Evolutionary conservation across 2,113 vertebrate genomes (phyloP).

Genomic region (Cynocephalus volans): DNA sequence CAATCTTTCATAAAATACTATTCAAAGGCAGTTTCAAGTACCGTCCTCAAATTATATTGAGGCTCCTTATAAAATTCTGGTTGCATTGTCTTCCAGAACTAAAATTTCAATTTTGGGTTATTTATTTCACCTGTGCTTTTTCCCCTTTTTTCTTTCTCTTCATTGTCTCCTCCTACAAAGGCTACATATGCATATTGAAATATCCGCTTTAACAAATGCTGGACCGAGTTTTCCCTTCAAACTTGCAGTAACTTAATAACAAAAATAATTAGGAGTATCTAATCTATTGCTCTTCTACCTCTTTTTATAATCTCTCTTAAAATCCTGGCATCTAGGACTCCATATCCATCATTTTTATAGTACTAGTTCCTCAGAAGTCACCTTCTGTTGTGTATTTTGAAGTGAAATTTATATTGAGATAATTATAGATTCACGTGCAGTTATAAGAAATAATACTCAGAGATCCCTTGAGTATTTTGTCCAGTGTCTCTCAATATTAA

Average conservation of each 20-base stretch:
- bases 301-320: not conserved
- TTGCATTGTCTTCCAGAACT: not conserved
- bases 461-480: not conserved
- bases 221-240: not conserved
- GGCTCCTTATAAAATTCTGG: not conserved
- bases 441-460: not conserved
- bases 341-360: not conserved
- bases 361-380: not conserved
- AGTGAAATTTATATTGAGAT: not conserved
- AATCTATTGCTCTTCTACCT: not conserved
- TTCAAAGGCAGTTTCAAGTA: not conserved
- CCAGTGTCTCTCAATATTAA: not conserved
- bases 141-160: not conserved
- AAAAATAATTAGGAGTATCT: not conserved
- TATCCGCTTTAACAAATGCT: not conserved
- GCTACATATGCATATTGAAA: not conserved
- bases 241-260: not conserved
- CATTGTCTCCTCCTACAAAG: not conserved
- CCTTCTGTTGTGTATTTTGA: not conserved
- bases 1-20: not conserved
- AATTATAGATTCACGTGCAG: not conserved
- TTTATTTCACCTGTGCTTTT: not conserved
- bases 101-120: not conserved
- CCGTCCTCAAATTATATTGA: not conserved
- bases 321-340: not conserved